phyloP scores from a whole-genome alignment of 2,797 vertebrate species.

The Hydrophis major region DNA sequence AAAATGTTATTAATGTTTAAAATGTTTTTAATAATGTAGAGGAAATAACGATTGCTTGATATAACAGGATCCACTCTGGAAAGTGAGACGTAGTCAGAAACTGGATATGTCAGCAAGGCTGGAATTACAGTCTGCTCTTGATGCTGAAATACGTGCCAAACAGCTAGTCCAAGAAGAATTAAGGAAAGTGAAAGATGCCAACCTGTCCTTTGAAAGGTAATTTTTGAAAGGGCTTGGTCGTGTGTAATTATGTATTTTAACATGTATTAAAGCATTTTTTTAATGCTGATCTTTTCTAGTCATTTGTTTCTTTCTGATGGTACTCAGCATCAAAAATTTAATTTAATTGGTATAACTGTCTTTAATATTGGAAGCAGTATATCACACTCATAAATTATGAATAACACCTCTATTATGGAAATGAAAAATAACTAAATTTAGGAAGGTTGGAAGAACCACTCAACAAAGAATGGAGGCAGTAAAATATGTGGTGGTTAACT shows the following conservation, averaged over 20 bases:
- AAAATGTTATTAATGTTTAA: not conserved
- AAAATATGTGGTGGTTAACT: not conserved
- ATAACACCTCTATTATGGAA: not conserved
- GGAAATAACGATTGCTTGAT: slow-evolving; percentile 14
- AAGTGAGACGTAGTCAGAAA: slow-evolving; percentile 95
- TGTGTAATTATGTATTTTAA: not conserved
- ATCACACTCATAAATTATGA: not conserved
- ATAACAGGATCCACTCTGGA: slow-evolving; percentile 92
- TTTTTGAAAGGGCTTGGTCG: not conserved
- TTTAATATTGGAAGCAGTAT: not conserved
- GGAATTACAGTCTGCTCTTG: slow-evolving; percentile 93
- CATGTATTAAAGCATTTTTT: not conserved
- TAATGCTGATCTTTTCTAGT: not conserved
- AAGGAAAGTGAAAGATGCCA: slow-evolving; percentile 84
- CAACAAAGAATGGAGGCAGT: not conserved
- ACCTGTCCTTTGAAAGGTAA: slow-evolving; percentile 90
- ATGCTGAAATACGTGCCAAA: slow-evolving; percentile 94
- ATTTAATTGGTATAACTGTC: not conserved
- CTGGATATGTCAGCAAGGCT: slow-evolving; percentile 95
- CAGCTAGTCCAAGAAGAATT: slow-evolving; percentile 93
- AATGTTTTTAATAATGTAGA: slow-evolving; percentile 28
- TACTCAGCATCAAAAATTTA: not conserved
- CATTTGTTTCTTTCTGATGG: not conserved
- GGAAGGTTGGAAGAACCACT: not conserved
- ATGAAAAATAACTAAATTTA: not conserved